Evolutionary conservation across 2,888 invertebrate genomes (phyloP), one percentile per base, ranked within the genome.

Genomic region (Epirrita christyi): DNA sequence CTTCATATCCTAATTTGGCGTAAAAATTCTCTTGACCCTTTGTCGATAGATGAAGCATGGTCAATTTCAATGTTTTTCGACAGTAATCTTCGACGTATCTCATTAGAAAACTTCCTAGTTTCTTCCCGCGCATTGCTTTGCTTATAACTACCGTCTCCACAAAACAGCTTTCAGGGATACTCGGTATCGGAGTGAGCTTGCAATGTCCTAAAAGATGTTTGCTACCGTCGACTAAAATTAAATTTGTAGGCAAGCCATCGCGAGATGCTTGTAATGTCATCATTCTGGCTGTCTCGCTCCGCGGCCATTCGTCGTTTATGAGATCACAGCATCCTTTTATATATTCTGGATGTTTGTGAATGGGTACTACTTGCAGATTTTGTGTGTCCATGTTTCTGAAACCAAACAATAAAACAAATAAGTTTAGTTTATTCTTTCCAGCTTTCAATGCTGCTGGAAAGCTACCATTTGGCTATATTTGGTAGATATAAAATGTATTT

Each of bases 301-400:
- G 93, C 63, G 96, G 96, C 97, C 97, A 97, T 92, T 97, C 96
- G n/a, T 95, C 94, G 81, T 97, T 97, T 66, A 97, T 94, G 55
- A 97, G 88, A 68, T 93, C 93, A 78, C 96, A 96, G 76, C 96
- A 96, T 75, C 94, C 93, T 76, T 93, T 92, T 69, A 95, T 92
- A 77, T 95, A 94, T 80, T 97, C 93, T 41, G 95, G 95, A 75
- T 95, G 89, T 71, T 94, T 93, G 76, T 97, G 97, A 61, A 97
- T 92, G 59, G 94, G 94, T 72, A 96, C 88, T 65, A 96, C 94
- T 79, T 82, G 59, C 41, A 91, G 68, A 47, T 75, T 78, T 58
- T 74, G 70, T 8, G 66, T 60, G 57, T 87, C 83, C 90, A 91
- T 91, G 51, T 72, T 63, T 57, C 68, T 73, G 55, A 64, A 57